Evolutionary conservation across 2,113 vertebrate genomes (phyloP), one percentile per base, ranked within the genome.

Genomic region (Neogale vison): DNA sequence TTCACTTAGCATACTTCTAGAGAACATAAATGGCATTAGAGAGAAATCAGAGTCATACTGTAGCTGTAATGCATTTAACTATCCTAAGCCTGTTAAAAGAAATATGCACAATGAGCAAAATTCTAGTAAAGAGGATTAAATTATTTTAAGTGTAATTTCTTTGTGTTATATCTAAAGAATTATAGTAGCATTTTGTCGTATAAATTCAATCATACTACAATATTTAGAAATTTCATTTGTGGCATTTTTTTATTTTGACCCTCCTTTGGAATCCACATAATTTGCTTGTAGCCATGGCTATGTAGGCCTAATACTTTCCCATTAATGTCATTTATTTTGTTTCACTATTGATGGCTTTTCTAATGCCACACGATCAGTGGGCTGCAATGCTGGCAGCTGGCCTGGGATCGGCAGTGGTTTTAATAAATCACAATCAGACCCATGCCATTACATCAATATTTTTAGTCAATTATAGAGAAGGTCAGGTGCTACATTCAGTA

Each of bases 361-460:
- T 99, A 99, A 99, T 99, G 99, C 99, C 99, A 98, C 99, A 98
- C 99, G 99, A 99, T 99, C 99, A 99, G 99, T 98, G 99, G 99
- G 99, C 99, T 99, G 99, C 99, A 99, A 98, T 98, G 99, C 99
- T 99, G 99, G 99, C 99, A 99, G 99, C 97, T 99, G 99, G 99
- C 99, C 99, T 99, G 99, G 99, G 99, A 99, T 99, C 99, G 98
- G 99, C 99, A 98, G 98, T 99, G 99, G 99, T 99, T 99, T 99
- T 99, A 99, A 99, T 99, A 99, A 99, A 99, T 99, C 99, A 99
- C 99, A 99, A 99, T 99, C 99, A 99, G 99, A 99, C 99, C 99
- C 98, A 99, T 99, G 99, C 99, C 99, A 99, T 99, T 99, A 99
- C 99, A 99, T 99, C 99, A 99, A 99, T 99, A 99, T 99, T 99